These are phyloP conservation scores for Nebria brevicollis DNA, from an alignment of 2,888 invertebrate species.

Conservation along the genomic window DNA sequence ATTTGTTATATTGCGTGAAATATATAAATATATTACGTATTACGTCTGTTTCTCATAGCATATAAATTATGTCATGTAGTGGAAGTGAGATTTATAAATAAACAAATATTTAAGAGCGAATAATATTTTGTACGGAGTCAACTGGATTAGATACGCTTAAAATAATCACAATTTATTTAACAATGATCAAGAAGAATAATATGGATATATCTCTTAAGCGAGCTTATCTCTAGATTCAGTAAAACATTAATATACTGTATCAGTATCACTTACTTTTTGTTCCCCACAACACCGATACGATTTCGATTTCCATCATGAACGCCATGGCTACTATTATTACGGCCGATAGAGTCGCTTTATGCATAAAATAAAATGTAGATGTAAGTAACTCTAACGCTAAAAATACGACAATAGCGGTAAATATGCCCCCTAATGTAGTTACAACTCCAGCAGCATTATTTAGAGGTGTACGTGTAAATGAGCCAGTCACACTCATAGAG, in stretches of 20 bases:
- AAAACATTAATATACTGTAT: not conserved
- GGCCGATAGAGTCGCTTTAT: slow-evolving; percentile 84
- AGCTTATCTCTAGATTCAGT: not conserved
- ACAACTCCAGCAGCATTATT: slow-evolving; percentile 91
- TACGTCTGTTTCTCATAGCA: too few species aligned
- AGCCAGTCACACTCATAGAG: slow-evolving; percentile 88
- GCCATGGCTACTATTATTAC: slow-evolving; percentile 92
- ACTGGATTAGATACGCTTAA: too few species aligned
- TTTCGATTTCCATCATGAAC: slow-evolving; percentile 79
- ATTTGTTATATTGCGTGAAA: too few species aligned
- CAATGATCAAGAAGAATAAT: not conserved
- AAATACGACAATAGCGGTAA: slow-evolving; percentile 81
- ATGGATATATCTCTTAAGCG: not conserved
- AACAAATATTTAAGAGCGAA: not conserved
- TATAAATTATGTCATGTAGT: not conserved
- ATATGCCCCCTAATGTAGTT: slow-evolving; percentile 82
- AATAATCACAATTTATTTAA: too few species aligned
- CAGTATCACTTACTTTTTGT: slow-evolving; percentile 75
- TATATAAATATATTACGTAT: too few species aligned
- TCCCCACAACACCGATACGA: slow-evolving; percentile 77
- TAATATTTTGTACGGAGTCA: not conserved
- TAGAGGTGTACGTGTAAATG: slow-evolving; percentile 88
- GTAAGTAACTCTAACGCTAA: slow-evolving; percentile 83
- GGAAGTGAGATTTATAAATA: not conserved
- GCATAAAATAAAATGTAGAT: slow-evolving; percentile 84